Evolutionary conservation across 2,888 invertebrate species (phyloP).

Genomic region (Athalia rosae): DNA sequence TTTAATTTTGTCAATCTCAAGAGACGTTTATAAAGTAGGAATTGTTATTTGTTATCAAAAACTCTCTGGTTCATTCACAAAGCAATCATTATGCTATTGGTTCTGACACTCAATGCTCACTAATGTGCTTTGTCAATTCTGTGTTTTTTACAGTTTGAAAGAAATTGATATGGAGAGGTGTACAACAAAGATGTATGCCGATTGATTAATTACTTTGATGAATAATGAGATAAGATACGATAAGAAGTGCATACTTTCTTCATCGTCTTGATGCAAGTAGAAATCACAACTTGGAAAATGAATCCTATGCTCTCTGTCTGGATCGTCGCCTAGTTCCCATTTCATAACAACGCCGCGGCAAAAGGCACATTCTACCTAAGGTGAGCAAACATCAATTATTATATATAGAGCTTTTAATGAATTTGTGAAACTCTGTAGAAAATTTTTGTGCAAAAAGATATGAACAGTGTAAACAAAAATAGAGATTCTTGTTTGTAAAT

Average conservation of each 20-base stretch:
- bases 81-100: too few species aligned
- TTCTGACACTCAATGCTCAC: too few species aligned
- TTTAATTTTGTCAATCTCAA: neutral
- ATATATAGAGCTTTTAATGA: neutral
- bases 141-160: too few species aligned
- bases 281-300: constrained; percentile 79
- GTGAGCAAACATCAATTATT: constrained; percentile 38
- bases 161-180: neutral
- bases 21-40: too few species aligned
- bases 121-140: too few species aligned
- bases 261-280: constrained; percentile 57
- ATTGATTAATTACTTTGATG: neutral
- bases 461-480: neutral
- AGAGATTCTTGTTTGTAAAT: neutral
- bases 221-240: neutral
- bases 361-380: constrained; percentile 86
- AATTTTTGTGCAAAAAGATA: too few species aligned
- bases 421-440: too few species aligned
- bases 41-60: too few species aligned
- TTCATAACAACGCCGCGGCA: constrained; percentile 81
- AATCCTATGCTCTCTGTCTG: constrained; percentile 81
- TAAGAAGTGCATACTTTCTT: constrained; percentile 56
- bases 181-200: neutral
- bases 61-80: too few species aligned
- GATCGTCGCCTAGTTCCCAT: constrained; percentile 82